phyloP scores from a whole-genome alignment of 2,888 invertebrate genomes.

The Caenorhabditis afra region DNA sequence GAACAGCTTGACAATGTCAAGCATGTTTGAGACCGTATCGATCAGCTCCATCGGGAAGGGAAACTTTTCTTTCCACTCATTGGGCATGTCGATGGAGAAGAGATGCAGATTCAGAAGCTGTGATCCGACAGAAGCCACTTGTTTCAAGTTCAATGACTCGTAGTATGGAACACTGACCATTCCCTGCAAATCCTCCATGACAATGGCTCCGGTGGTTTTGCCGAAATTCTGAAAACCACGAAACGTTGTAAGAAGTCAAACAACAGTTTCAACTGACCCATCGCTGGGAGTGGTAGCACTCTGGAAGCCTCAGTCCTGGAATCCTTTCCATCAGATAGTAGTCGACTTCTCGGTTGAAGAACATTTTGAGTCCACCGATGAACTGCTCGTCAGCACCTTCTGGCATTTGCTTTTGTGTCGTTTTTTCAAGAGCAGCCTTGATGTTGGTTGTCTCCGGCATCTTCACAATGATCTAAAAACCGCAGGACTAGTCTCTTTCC shows the following conservation, averaged over 20 bases:
- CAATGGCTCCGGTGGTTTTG: slow-evolving; percentile 54
- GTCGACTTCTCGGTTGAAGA: slow-evolving; percentile 64
- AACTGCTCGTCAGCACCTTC: slow-evolving; percentile 62
- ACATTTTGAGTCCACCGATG: slow-evolving; percentile 55
- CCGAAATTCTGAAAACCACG: slow-evolving; percentile 30
- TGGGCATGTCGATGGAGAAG: slow-evolving; percentile 51
- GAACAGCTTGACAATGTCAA: slow-evolving; percentile 52
- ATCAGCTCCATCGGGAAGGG: slow-evolving; percentile 61
- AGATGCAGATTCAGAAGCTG: slow-evolving; percentile 56
- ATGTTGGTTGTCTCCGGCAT: slow-evolving; percentile 66
- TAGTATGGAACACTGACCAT: slow-evolving; percentile 65
- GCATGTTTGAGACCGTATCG: slow-evolving; percentile 59
- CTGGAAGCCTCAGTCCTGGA: slow-evolving; percentile 53
- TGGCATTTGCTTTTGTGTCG: slow-evolving; percentile 46
- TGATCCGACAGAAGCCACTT: slow-evolving; percentile 53
- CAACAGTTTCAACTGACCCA: slow-evolving; percentile 32
- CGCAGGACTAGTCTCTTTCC: slow-evolving; percentile 16
- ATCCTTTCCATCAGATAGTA: slow-evolving; percentile 61
- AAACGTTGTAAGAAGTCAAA: neutral
- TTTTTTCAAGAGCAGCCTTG: slow-evolving; percentile 57
- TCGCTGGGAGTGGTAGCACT: slow-evolving; percentile 47
- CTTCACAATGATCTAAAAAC: slow-evolving; percentile 63
- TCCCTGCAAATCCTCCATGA: slow-evolving; percentile 62
- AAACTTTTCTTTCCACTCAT: slow-evolving; percentile 51
- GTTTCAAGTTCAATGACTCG: slow-evolving; percentile 55